Base-by-base conservation (phyloP, 1,140 invertebrate species). In the Leptinotarsa defecta region DNA sequence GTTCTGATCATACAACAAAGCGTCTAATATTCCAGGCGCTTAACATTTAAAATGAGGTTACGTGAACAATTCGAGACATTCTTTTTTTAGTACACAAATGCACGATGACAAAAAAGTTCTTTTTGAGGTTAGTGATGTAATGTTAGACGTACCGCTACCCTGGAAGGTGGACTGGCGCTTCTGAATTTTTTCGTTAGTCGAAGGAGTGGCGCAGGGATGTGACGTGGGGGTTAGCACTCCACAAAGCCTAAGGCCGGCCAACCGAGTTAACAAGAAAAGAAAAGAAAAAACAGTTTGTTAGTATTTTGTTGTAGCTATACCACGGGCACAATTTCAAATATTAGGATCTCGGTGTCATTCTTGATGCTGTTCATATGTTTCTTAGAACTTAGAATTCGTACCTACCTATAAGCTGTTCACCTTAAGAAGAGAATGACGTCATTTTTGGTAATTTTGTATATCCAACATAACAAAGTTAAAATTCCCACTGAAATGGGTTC, bases 131-230 rank as follows among this genome's bases (percentile, higher is more conserved):
- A 79, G 78, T 79, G 78, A 79, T 79, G 78, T 79, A 78, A 76
- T 71, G 76, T 79, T 78, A 79, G 78, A 79, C 78, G 74, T 79
- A 79, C 78, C 78, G 78, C 78, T 78, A 78, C 78, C 78, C 75
- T 77, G 15, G 63, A 48, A 49, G 78, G 75, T 78, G 78, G 78
- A 78, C 78, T 76, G 78, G 78, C 76, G 78, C 75, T 76, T 76
- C 71, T 48, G 71, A 73, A n/a, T 57, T 52, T 65, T 76, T 78
- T 77, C 76, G 78, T 79, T 79, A 79, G 78, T 79, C 70, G 78
- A 70, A 72, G 69, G 68, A 71, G 76, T 73, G 76, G 78, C 78
- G 76, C 78, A 79, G 78, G 71, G 62, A 61, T 73, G 71, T 73
- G 71, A 73, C 61, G 71, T 24, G 74, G 74, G 77, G 72, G 78